phyloP scores from a whole-genome alignment of 2,888 invertebrate species.

The Caradrina kadenii region DNA sequence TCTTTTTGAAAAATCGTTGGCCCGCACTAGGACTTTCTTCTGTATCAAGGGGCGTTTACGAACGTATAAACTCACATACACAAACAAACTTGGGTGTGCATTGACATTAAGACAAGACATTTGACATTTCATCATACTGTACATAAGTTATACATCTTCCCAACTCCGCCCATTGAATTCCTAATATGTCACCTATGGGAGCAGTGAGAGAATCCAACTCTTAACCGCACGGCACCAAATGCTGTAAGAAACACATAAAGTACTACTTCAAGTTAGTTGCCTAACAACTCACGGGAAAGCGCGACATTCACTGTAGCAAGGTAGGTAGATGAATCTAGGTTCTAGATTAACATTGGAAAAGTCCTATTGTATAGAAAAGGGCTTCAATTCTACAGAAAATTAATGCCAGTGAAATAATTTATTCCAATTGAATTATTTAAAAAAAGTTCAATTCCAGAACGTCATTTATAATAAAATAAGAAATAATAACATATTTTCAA shows the following conservation, averaged over 20 bases:
- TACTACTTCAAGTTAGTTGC: slow-evolving; percentile 38
- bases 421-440: too few relatives aligned
- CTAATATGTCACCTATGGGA: slow-evolving; percentile 18
- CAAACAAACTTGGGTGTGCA: background rate
- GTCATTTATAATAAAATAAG: too few relatives aligned
- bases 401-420: too few relatives aligned
- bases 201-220: slow-evolving; percentile 29
- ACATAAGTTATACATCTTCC: background rate
- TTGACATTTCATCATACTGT: background rate
- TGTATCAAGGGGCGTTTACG: too few relatives aligned
- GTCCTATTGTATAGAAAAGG: too few relatives aligned
- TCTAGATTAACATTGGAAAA: background rate
- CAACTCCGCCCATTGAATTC: background rate
- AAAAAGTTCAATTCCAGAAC: too few relatives aligned
- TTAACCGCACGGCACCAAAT: slow-evolving; percentile 26
- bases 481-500: too few relatives aligned
- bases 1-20: too few relatives aligned
- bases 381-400: too few relatives aligned
- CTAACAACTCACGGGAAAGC: slow-evolving; percentile 34
- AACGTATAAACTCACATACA: too few relatives aligned
- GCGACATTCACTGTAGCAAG: slow-evolving; percentile 29
- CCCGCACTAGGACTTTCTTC: too few relatives aligned
- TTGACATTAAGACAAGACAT: background rate
- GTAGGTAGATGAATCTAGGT: slow-evolving; percentile 21
- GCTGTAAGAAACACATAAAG: slow-evolving; percentile 28